Evolutionary conservation across 2,888 invertebrate genomes (phyloP).

Genomic region (Andrena hattorfiana): DNA sequence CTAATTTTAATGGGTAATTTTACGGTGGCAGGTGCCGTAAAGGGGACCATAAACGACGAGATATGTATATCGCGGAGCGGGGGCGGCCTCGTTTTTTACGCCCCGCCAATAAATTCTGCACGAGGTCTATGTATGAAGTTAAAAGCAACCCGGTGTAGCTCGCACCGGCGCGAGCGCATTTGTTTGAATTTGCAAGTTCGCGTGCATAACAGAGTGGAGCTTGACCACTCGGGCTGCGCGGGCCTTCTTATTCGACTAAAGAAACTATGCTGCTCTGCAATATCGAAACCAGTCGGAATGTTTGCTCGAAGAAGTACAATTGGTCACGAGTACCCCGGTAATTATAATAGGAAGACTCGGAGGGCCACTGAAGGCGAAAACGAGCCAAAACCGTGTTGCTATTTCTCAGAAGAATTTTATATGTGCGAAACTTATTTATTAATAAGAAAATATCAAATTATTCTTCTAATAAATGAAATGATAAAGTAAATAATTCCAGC

Average conservation of each 20-base stretch:
- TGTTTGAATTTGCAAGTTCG: not conserved
- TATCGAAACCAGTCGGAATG: not conserved
- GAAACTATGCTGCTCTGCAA: not conserved
- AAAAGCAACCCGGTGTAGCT: not conserved
- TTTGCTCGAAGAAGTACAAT: slow-evolving; percentile 29
- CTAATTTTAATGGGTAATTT: slow-evolving; percentile 53
- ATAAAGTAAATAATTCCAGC: too few relatives aligned
- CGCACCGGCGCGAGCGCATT: too few relatives aligned
- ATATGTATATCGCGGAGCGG: slow-evolving; percentile 29
- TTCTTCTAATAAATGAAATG: too few relatives aligned
- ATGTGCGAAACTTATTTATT: slow-evolving; percentile 87
- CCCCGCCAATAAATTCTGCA: slow-evolving; percentile 18
- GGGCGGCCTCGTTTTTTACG: not conserved
- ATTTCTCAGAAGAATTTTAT: slow-evolving; percentile 84
- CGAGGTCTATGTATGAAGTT: slow-evolving; percentile 1
- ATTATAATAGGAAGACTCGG: slow-evolving; percentile 60
- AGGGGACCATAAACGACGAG: slow-evolving; percentile 31
- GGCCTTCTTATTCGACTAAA: not conserved
- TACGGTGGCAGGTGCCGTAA: slow-evolving; percentile 43
- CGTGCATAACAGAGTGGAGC: not conserved
- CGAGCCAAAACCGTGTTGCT: slow-evolving; percentile 74
- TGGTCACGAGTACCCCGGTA: slow-evolving; percentile 52
- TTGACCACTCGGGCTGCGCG: not conserved
- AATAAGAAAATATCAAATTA: too few relatives aligned
- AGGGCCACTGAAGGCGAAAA: slow-evolving; percentile 68